Percentiles rank a stretch among this genome's conserved stretches.
These are phyloP conservation scores for Pocillopora damicornis DNA, from an alignment of 64 coral and sea anemone species.

Conservation along the genomic window DNA sequence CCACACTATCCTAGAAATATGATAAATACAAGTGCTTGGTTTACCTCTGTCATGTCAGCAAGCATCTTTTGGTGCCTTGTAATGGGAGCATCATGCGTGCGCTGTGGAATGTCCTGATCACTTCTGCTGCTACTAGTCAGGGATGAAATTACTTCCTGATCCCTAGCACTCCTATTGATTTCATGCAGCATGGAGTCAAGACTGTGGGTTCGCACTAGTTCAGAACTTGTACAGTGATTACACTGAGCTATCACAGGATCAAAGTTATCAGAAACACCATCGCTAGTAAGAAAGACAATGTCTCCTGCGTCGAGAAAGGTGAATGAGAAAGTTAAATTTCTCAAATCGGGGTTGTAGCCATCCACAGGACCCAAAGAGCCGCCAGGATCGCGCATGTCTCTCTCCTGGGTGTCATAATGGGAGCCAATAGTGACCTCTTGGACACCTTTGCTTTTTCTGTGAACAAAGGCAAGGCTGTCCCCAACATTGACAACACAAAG, in stretches of 20 bases:
- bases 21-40: too few relatives aligned
- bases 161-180: background rate
- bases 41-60: slow-evolving; percentile 72
- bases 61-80: slow-evolving; percentile 64
- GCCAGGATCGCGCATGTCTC: slow-evolving; percentile 91
- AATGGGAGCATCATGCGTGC: slow-evolving; percentile 25
- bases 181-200: slow-evolving; percentile 47
- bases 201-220: slow-evolving; percentile 34
- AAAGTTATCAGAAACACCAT: slow-evolving; percentile 98
- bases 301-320: slow-evolving; percentile 71
- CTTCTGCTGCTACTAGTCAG: background rate
- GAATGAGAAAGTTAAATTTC: slow-evolving; percentile 92
- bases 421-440: slow-evolving; percentile 93
- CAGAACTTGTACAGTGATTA: slow-evolving; percentile 55
- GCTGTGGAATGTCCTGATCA: background rate
- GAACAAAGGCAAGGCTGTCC: slow-evolving; percentile 87
- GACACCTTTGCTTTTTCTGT: slow-evolving; percentile 53
- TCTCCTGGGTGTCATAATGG: slow-evolving; percentile 58
- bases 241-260: slow-evolving; percentile 86
- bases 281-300: slow-evolving; percentile 96
- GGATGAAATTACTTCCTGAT: background rate
- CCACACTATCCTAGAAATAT: too few relatives aligned
- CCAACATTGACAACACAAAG: slow-evolving; percentile 94
- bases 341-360: slow-evolving; percentile 91
- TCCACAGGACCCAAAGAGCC: slow-evolving; percentile 87